Percentiles rank a stretch among this genome's conserved stretches.
These are phyloP conservation scores for Pandemis heparana DNA, from an alignment of 2,888 invertebrate genomes.

Conservation along the genomic window DNA sequence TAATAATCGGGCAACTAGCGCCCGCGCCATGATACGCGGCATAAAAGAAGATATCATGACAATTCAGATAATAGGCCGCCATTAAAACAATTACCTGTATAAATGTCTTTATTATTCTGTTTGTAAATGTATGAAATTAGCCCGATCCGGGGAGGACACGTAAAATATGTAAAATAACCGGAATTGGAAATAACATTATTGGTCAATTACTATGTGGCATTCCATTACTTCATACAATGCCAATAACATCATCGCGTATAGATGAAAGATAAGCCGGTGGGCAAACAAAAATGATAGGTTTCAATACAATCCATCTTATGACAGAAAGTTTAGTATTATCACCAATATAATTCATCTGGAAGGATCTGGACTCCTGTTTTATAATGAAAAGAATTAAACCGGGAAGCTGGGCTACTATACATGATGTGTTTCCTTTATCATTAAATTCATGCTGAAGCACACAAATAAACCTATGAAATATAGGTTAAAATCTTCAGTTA, in stretches of 20 bases:
- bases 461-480: no score
- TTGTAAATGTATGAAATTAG: conserved; percentile 50
- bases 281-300: not conserved
- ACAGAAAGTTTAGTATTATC: no score
- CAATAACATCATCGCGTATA: not conserved
- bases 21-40: conserved; percentile 66
- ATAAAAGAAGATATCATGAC: conserved; percentile 75
- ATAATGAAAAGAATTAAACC: no score
- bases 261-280: not conserved
- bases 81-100: conserved; percentile 74
- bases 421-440: no score
- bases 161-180: conserved; percentile 65
- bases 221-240: conserved; percentile 44
- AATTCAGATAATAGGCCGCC: conserved; percentile 65
- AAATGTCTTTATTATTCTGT: conserved; percentile 73
- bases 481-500: no score
- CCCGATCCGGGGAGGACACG: conserved; percentile 63
- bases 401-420: no score
- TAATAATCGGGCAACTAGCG: conserved; percentile 72
- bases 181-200: conserved; percentile 69
- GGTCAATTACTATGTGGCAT: conserved; percentile 43
- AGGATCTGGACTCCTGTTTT: no score
- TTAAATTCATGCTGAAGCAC: no score
- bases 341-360: no score
- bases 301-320: not conserved